phyloP scores from a whole-genome alignment of 1,140 invertebrate genomes.

The Drosophila pruinosa region DNA sequence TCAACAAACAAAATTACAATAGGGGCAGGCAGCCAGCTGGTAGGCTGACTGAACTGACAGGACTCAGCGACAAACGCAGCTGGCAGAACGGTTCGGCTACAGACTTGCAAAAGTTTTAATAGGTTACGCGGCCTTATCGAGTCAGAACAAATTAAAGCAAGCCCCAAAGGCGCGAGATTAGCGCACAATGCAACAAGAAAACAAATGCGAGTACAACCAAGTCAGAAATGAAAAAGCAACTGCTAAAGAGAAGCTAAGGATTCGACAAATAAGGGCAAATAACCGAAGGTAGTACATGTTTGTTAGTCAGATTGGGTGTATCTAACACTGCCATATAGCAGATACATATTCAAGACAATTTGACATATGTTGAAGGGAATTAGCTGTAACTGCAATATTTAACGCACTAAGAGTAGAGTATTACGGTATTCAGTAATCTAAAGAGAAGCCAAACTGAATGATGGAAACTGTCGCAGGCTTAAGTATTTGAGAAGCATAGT shows the following conservation, averaged over 20 bases:
- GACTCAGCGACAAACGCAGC: neutral
- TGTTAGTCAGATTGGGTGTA: too few relatives aligned
- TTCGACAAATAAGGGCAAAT: neutral
- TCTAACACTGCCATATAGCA: too few relatives aligned
- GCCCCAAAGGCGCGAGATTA: conserved; percentile 55
- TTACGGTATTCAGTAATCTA: too few relatives aligned
- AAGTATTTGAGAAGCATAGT: neutral
- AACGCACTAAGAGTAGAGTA: too few relatives aligned
- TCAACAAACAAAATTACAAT: conserved; percentile 21
- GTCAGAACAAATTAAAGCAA: conserved; percentile 61
- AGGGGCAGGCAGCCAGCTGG: conserved; percentile 2
- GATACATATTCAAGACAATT: too few relatives aligned
- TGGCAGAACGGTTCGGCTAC: conserved; percentile 36
- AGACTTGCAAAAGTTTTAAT: conserved; percentile 65
- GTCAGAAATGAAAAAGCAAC: conserved; percentile 6
- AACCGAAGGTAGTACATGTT: too few relatives aligned
- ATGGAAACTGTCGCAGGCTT: neutral
- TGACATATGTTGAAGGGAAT: too few relatives aligned
- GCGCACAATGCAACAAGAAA: conserved; percentile 23
- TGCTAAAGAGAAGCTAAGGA: neutral
- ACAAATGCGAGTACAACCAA: conserved; percentile 26
- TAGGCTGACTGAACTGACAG: neutral
- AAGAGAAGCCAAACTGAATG: too few relatives aligned
- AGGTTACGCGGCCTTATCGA: conserved; percentile 67
- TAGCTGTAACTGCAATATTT: too few relatives aligned